Percentiles rank a stretch among this genome's conserved stretches.
phyloP scores from a whole-genome alignment of 64 coral and sea anemone species.

The Porites lutea region DNA sequence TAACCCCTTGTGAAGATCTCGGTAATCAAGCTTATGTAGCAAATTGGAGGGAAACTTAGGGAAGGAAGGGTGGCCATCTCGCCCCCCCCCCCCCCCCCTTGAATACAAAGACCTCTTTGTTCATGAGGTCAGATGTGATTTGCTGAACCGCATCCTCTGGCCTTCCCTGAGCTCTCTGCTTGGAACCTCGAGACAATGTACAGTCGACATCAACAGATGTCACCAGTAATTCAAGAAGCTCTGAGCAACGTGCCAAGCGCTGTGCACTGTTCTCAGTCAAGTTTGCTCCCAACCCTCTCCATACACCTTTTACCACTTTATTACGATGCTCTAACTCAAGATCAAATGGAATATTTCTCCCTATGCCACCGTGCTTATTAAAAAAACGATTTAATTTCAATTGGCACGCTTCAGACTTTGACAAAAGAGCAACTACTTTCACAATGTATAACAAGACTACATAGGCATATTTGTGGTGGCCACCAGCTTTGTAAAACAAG shows the following conservation, averaged over 20 bases:
- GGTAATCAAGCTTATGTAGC: constrained; percentile 7
- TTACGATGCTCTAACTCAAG: background rate
- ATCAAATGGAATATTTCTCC: constrained; percentile 3
- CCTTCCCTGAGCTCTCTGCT: constrained; percentile 9
- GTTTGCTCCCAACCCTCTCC: background rate
- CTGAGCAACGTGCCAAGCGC: background rate
- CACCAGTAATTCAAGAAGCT: background rate
- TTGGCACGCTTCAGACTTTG: background rate
- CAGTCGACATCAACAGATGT: constrained; percentile 9
- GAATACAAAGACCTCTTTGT: background rate
- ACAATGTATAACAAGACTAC: background rate
- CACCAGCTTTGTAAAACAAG: background rate
- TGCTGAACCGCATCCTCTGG: background rate
- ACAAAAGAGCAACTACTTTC: background rate
- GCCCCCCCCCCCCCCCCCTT: constrained; percentile 8
- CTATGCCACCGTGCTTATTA: background rate
- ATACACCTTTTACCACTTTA: background rate
- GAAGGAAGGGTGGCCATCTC: constrained; percentile 11
- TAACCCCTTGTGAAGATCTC: constrained; percentile 38
- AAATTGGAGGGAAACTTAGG: constrained; percentile 15
- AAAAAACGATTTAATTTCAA: background rate
- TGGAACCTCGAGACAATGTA: background rate
- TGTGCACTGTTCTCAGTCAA: background rate
- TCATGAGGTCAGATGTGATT: constrained; percentile 14
- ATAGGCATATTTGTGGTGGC: constrained; percentile 3